Evolutionary conservation across 2,797 vertebrate genomes (phyloP).

Genomic region (Lerista edwardsae): DNA sequence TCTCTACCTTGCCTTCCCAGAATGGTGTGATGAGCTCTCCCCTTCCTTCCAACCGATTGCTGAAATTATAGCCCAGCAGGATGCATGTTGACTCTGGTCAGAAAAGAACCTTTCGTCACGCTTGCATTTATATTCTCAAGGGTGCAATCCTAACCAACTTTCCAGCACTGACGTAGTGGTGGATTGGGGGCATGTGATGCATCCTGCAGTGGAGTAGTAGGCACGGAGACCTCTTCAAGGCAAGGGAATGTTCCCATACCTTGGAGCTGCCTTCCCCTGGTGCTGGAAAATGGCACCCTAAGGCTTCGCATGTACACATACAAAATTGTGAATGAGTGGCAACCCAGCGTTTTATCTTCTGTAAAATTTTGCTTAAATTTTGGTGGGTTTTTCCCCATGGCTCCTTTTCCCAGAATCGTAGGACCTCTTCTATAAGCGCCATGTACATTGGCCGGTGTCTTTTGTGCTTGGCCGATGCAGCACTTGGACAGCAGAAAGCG

Average conservation of each 20-base stretch:
- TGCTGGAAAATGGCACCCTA: too few species aligned
- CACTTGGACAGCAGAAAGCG: conserved; percentile 19
- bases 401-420: not conserved
- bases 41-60: not conserved
- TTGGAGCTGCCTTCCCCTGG: too few species aligned
- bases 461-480: not conserved
- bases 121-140: not conserved
- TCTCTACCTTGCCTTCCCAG: not conserved
- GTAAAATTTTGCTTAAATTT: too few species aligned
- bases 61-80: not conserved
- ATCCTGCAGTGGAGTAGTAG: too few species aligned
- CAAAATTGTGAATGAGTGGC: not conserved
- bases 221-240: too few species aligned
- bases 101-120: not conserved
- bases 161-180: too few species aligned
- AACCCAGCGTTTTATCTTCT: not conserved
- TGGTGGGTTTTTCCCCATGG: too few species aligned
- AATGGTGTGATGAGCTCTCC: not conserved
- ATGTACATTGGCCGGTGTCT: conserved; percentile 11
- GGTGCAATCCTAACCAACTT: too few species aligned
- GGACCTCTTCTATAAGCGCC: conserved; percentile 52
- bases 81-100: not conserved
- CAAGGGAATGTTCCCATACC: too few species aligned
- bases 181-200: too few species aligned
- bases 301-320: not conserved